Conservation (phyloP, 2,797 vertebrate genomes). For the Thripadectes ignobilis region DNA sequence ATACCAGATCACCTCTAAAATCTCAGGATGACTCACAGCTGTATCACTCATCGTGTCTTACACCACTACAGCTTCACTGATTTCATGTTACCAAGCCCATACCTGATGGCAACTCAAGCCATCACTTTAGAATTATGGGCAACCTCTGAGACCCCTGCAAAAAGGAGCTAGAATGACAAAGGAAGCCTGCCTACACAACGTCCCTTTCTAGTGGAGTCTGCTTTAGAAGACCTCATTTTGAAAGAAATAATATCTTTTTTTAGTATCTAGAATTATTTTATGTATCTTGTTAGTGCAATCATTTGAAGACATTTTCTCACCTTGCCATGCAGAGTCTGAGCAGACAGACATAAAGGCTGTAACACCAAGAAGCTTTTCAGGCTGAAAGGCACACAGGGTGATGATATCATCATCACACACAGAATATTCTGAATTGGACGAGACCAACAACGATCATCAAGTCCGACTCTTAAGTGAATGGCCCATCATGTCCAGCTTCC, state of each 20-base stretch:
- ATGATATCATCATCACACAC: not conserved
- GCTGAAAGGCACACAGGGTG: not conserved
- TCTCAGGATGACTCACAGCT: not conserved
- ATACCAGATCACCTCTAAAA: not conserved
- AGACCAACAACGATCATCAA: not conserved
- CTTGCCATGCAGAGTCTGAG: not conserved
- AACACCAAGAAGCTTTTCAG: not conserved
- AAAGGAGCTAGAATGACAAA: not conserved
- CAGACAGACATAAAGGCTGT: not conserved
- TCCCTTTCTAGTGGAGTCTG: not conserved
- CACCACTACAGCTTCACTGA: not conserved
- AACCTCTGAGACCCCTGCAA: not conserved
- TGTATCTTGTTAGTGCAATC: not conserved
- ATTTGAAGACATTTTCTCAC: not conserved
- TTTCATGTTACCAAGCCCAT: not conserved
- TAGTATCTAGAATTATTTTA: not conserved
- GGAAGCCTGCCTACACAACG: not conserved
- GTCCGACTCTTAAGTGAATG: not conserved
- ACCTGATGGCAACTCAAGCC: not conserved
- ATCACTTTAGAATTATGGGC: not conserved
- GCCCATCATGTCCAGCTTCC: not conserved
- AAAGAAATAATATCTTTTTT: not conserved
- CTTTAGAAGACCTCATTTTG: not conserved
- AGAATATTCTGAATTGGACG: not conserved
- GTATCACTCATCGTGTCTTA: not conserved